phyloP scores from a whole-genome alignment of 2,113 vertebrate species.

The Amphiprion percula region DNA sequence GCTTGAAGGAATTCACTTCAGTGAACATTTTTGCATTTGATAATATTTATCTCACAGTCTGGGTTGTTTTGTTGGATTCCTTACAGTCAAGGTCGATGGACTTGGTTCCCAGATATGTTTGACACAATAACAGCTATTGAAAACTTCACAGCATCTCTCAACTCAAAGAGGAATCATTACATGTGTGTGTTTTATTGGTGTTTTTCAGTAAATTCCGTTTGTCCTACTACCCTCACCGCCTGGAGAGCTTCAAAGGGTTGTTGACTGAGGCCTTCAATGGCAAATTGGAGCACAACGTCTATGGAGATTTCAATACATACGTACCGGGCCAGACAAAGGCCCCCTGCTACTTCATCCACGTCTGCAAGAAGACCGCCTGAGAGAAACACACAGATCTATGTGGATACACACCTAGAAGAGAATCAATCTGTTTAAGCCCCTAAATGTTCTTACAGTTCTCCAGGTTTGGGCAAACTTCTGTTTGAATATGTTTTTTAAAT shows the following conservation, averaged over 20 bases:
- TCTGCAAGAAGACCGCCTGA: constrained; percentile 90
- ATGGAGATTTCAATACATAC: constrained; percentile 94
- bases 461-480: constrained; percentile 9
- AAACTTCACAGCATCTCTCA: neutral
- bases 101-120: neutral
- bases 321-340: constrained; percentile 80
- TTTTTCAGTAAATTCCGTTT: constrained; percentile 93
- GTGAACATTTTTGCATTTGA: no score
- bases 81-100: neutral
- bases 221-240: constrained; percentile 93
- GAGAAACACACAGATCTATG: neutral
- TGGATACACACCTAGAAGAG: neutral
- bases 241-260: constrained; percentile 91
- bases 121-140: neutral
- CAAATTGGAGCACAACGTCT: constrained; percentile 90
- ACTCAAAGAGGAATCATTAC: neutral
- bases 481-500: constrained; percentile 9
- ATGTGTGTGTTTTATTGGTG: constrained; percentile 15
- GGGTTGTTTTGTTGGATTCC: neutral
- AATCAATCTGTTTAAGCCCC: neutral
- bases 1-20: no score
- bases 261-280: constrained; percentile 89
- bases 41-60: neutral
- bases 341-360: constrained; percentile 98
- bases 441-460: neutral